These are phyloP conservation scores for Macrosiphum euphorbiae DNA, from an alignment of 2,888 invertebrate genomes.

Conservation along the genomic window DNA sequence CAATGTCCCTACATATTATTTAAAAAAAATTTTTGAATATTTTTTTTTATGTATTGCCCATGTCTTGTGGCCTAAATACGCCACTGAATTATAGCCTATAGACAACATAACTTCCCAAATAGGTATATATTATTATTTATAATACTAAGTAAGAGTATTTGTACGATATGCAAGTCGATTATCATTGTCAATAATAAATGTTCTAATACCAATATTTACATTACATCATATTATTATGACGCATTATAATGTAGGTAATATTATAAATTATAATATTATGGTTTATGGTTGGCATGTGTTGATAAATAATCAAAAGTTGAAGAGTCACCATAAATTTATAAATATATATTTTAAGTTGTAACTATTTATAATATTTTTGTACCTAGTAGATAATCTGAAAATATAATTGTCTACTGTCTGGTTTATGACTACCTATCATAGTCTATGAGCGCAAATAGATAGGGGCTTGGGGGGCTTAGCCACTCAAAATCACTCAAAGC, in stretches of 20 bases:
- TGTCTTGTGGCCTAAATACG: no score
- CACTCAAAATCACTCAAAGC: no score
- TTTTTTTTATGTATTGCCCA: no score
- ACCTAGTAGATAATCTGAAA: not conserved
- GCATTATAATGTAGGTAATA: no score
- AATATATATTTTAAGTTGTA: not conserved
- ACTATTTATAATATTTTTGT: not conserved
- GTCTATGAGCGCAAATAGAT: no score
- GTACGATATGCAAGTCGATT: not conserved
- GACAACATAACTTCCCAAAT: no score
- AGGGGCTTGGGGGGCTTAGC: no score
- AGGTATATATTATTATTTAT: not conserved
- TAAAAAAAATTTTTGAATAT: no score
- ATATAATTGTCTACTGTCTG: not conserved
- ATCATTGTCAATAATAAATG: not conserved
- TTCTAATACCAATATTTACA: not conserved
- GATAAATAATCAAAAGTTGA: not conserved
- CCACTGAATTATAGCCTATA: no score
- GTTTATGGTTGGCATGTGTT: no score
- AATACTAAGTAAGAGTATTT: not conserved
- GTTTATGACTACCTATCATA: no score
- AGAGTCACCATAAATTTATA: not conserved
- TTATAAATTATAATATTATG: not conserved
- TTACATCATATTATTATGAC: not conserved
- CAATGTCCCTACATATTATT: no score